These are phyloP conservation scores for Choristoneura fumiferana DNA, from an alignment of 1,140 invertebrate genomes.

Conservation along the genomic window DNA sequence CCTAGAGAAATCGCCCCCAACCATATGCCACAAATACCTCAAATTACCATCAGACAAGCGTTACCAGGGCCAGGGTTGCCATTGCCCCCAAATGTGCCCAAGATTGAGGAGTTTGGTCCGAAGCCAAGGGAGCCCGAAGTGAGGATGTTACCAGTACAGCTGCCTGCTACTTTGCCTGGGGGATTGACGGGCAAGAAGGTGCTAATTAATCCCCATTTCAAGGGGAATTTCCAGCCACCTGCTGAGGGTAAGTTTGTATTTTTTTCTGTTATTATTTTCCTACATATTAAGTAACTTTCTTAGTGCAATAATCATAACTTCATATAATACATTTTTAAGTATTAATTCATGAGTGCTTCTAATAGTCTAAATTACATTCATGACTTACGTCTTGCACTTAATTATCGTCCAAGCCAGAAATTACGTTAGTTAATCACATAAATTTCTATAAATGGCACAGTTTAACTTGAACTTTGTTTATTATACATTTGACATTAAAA, in stretches of 20 bases:
- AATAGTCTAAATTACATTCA: too few species aligned
- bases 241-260: conserved; percentile 52
- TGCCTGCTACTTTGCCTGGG: conserved; percentile 49
- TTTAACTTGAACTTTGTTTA: too few species aligned
- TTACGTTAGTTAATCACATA: too few species aligned
- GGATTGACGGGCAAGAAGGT: conserved; percentile 65
- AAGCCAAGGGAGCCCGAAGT: conserved; percentile 51
- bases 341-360: too few species aligned
- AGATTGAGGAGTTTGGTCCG: conserved; percentile 29
- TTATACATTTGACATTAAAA: too few species aligned
- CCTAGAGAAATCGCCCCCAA: conserved; percentile 40
- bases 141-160: conserved; percentile 60
- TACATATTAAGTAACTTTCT: too few species aligned
- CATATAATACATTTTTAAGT: too few species aligned
- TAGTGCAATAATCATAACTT: too few species aligned
- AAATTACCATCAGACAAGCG: conserved; percentile 50
- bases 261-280: too few species aligned
- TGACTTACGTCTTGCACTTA: too few species aligned
- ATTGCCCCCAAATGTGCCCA: neutral
- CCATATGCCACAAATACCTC: conserved; percentile 56
- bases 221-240: conserved; percentile 66
- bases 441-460: too few species aligned
- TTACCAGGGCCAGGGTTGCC: conserved; percentile 30
- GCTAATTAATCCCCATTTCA: conserved; percentile 70
- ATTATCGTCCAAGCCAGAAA: too few species aligned